A percentile compares a stretch with the other conserved stretches of the same genome.
phyloP scores from a whole-genome alignment of 1,140 invertebrate genomes.

The Dendroctonus ponderosae region DNA sequence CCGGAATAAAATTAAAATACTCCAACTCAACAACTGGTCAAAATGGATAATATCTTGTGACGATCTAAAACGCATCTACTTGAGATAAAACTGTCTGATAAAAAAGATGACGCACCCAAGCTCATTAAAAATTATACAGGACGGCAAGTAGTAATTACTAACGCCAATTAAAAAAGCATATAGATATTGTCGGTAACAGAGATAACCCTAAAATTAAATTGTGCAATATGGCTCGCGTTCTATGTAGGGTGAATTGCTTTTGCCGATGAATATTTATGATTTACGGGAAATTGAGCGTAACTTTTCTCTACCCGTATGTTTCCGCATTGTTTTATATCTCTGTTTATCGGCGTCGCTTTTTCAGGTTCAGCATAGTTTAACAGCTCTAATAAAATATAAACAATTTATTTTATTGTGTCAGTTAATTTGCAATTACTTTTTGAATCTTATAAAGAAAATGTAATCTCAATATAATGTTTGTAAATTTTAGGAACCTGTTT shows the following conservation, averaged over 20 bases:
- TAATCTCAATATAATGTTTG: too few relatives aligned
- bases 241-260: constrained; percentile 32
- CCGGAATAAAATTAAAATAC: too few relatives aligned
- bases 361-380: background rate
- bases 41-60: constrained; percentile 20
- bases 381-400: too few relatives aligned
- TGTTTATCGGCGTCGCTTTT: constrained; percentile 13
- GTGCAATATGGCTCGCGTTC: constrained; percentile 38
- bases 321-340: constrained; percentile 4
- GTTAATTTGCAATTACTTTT: too few relatives aligned
- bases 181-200: constrained; percentile 33
- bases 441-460: too few relatives aligned
- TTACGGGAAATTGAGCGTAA: constrained; percentile 31
- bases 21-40: too few relatives aligned
- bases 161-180: constrained; percentile 35
- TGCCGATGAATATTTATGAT: constrained; percentile 34
- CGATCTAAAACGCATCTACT: constrained; percentile 40
- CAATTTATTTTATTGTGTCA: too few relatives aligned
- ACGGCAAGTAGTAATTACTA: constrained; percentile 30
- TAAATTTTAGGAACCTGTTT: too few relatives aligned
- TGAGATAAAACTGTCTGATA: constrained; percentile 38
- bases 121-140: constrained; percentile 27
- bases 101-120: constrained; percentile 26
- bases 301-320: constrained; percentile 33
- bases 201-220: constrained; percentile 37